Conservation (phyloP, 2,113 vertebrate species). For the Anoplopoma fimbria region DNA sequence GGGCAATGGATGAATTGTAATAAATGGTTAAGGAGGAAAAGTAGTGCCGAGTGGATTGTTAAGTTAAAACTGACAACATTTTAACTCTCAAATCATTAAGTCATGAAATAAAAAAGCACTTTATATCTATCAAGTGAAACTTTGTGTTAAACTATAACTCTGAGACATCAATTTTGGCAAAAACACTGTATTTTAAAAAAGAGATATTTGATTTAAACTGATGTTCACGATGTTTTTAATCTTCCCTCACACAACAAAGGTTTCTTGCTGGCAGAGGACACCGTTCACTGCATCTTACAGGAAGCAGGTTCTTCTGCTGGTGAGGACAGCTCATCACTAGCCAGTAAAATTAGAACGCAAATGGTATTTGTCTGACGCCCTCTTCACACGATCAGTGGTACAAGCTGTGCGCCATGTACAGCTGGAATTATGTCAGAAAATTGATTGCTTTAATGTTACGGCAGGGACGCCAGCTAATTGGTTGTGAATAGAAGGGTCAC, state of each 20-base stretch:
- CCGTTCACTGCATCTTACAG: background rate
- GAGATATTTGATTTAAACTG: background rate
- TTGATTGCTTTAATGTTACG: background rate
- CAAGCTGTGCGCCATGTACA: background rate
- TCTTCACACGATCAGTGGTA: slow-evolving; percentile 21
- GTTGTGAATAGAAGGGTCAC: background rate
- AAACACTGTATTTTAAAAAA: background rate
- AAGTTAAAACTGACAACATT: background rate
- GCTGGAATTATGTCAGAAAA: background rate
- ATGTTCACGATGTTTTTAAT: background rate
- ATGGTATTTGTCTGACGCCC: background rate
- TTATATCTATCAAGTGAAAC: background rate
- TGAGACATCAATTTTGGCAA: background rate
- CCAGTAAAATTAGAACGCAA: background rate
- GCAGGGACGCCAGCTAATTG: background rate
- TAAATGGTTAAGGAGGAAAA: background rate
- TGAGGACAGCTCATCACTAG: background rate
- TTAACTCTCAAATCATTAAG: background rate
- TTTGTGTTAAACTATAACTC: background rate
- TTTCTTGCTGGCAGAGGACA: background rate
- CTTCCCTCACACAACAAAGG: background rate
- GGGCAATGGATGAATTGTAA: background rate
- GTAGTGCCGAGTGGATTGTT: background rate
- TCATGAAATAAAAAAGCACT: too few species aligned
- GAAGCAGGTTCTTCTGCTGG: background rate